Evolutionary conservation across 2,797 vertebrate species (phyloP).

Genomic region (Oophaga sylvatica): DNA sequence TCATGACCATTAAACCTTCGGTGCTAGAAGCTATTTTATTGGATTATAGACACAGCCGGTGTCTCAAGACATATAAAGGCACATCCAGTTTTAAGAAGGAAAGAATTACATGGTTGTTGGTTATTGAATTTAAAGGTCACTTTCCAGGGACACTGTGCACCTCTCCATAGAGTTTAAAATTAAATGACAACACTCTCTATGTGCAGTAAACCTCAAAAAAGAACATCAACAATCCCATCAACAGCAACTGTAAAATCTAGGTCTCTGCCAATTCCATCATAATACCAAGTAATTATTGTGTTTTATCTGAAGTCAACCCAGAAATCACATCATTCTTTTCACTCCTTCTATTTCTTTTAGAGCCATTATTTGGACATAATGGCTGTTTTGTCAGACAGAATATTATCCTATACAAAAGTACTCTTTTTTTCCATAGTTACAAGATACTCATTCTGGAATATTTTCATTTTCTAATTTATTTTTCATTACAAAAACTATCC

Average conservation of each 20-base stretch:
- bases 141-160: slow-evolving; percentile 59
- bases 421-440: slow-evolving; percentile 37
- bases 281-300: slow-evolving; percentile 61
- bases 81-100: slow-evolving; percentile 55
- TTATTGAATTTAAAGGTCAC: slow-evolving; percentile 63
- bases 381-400: slow-evolving; percentile 55
- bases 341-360: slow-evolving; percentile 48
- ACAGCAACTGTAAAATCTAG: slow-evolving; percentile 59
- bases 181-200: slow-evolving; percentile 61
- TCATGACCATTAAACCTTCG: slow-evolving; percentile 50
- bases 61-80: slow-evolving; percentile 54
- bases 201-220: slow-evolving; percentile 62
- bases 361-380: slow-evolving; percentile 60
- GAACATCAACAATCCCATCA: slow-evolving; percentile 62
- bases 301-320: slow-evolving; percentile 58
- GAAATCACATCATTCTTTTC: slow-evolving; percentile 58
- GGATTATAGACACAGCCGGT: slow-evolving; percentile 59
- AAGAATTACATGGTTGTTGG: slow-evolving; percentile 62
- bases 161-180: slow-evolving; percentile 61
- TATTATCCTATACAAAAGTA: slow-evolving; percentile 55
- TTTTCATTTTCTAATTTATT: slow-evolving; percentile 46
- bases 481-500: slow-evolving; percentile 42
- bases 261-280: slow-evolving; percentile 59
- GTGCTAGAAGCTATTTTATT: slow-evolving; percentile 57
- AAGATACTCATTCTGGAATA: slow-evolving; percentile 19